Percentiles rank a stretch among this genome's conserved stretches.
These are phyloP conservation scores for Tupaia tana DNA, from an alignment of 2,113 vertebrate genomes.

Conservation along the genomic window DNA sequence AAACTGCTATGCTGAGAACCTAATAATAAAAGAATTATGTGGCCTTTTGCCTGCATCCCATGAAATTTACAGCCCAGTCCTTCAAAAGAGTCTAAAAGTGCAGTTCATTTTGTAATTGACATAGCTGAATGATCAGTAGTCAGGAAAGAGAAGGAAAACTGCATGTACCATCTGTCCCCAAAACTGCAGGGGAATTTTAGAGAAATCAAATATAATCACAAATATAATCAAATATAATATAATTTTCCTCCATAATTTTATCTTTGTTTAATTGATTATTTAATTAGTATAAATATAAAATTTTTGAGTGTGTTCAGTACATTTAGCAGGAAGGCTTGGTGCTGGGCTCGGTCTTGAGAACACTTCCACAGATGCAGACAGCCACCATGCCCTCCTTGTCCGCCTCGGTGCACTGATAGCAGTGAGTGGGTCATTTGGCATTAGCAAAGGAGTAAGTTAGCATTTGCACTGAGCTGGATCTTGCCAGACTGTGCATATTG, in stretches of 20 bases:
- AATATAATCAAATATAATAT: slow-evolving; percentile 5
- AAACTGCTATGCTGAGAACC: neutral
- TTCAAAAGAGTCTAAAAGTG: neutral
- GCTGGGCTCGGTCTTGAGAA: slow-evolving; percentile 68
- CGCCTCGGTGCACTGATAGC: slow-evolving; percentile 91
- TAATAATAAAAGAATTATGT: neutral
- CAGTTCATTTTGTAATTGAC: neutral
- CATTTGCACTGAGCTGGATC: slow-evolving; percentile 97
- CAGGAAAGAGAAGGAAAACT: neutral
- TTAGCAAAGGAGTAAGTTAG: slow-evolving; percentile 98
- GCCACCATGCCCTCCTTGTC: slow-evolving; percentile 84
- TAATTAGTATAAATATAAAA: slow-evolving; percentile 89
- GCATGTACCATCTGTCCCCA: neutral
- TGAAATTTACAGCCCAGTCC: neutral
- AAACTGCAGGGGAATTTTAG: neutral
- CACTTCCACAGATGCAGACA: slow-evolving; percentile 75
- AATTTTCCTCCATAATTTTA: slow-evolving; percentile 87
- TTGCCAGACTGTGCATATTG: slow-evolving; percentile 97
- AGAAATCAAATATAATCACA: slow-evolving; percentile 19
- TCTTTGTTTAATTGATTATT: slow-evolving; percentile 92
- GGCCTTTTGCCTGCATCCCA: accelerated
- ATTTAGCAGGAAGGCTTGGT: slow-evolving; percentile 84
- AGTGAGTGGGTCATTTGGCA: slow-evolving; percentile 98
- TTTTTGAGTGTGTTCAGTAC: slow-evolving; percentile 84
- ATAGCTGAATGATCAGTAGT: neutral